phyloP scores from a whole-genome alignment of 2,113 vertebrate species.

The Haplochromis burtoni region DNA sequence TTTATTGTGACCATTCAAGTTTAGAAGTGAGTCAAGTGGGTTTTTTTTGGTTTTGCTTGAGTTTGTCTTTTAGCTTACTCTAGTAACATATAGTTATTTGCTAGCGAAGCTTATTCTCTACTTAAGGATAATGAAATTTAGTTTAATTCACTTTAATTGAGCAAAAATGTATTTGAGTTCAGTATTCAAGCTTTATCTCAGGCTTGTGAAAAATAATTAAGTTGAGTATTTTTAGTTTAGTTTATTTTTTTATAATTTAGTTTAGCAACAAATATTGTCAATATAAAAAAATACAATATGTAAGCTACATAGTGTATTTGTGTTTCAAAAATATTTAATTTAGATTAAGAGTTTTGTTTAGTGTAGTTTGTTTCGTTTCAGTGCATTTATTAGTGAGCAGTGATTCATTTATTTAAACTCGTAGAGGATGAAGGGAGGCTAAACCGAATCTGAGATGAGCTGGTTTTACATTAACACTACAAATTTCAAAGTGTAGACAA shows the following conservation, averaged over 20 bases:
- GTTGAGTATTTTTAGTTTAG: background rate
- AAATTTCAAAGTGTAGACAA: background rate
- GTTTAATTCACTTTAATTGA: background rate
- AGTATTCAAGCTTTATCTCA: background rate
- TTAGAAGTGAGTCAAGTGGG: background rate
- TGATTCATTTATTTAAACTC: background rate
- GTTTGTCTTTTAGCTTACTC: background rate
- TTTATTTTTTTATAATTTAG: background rate
- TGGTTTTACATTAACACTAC: background rate
- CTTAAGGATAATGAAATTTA: background rate
- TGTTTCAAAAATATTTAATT: background rate
- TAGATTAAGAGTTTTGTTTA: background rate
- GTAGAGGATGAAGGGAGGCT: background rate
- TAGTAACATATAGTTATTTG: background rate
- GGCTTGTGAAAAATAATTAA: background rate
- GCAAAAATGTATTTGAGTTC: background rate
- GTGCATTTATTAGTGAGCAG: background rate
- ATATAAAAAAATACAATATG: background rate
- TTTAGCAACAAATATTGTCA: background rate
- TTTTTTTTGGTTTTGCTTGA: rapidly evolving
- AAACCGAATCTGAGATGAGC: background rate
- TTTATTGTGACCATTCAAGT: background rate
- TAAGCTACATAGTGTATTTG: background rate
- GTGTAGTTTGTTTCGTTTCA: background rate
- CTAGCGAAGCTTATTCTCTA: background rate